Percentiles rank a stretch among this genome's conserved stretches.
These are phyloP conservation scores for Callipepla squamata DNA, from an alignment of 2,113 vertebrate species.

Conservation along the genomic window DNA sequence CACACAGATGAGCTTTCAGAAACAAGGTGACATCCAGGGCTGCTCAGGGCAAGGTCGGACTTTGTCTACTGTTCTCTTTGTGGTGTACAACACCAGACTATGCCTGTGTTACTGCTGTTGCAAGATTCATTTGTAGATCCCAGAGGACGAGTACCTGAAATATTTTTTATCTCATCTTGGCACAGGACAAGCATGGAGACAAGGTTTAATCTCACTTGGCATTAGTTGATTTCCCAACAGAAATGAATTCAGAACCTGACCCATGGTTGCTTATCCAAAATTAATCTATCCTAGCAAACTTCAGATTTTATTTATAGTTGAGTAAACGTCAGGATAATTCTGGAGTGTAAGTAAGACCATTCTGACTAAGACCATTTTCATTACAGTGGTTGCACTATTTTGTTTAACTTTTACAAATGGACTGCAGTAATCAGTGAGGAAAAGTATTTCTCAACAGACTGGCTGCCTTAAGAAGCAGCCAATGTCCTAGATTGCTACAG, in stretches of 20 bases:
- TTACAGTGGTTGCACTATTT: not conserved
- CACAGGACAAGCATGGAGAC: not conserved
- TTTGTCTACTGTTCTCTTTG: not conserved
- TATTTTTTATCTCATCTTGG: not conserved
- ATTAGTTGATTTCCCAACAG: not conserved
- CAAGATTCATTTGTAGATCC: not conserved
- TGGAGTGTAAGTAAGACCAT: not conserved
- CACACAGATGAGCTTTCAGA: not conserved
- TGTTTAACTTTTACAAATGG: not conserved
- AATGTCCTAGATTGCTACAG: not conserved
- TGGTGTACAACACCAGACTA: rapidly evolving
- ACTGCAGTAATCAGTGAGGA: not conserved
- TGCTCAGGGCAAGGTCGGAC: not conserved
- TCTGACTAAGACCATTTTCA: not conserved
- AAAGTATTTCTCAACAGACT: not conserved
- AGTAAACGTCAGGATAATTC: not conserved
- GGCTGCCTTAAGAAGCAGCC: not conserved
- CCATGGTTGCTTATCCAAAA: not conserved
- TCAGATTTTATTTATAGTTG: not conserved
- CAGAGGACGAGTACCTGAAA: not conserved
- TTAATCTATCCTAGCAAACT: not conserved
- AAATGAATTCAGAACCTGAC: not conserved
- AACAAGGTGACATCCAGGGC: not conserved
- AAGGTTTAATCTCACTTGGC: not conserved
- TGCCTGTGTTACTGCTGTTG: not conserved